phyloP scores from a whole-genome alignment of 2,113 vertebrate genomes.

The Pluvialis apricaria region DNA sequence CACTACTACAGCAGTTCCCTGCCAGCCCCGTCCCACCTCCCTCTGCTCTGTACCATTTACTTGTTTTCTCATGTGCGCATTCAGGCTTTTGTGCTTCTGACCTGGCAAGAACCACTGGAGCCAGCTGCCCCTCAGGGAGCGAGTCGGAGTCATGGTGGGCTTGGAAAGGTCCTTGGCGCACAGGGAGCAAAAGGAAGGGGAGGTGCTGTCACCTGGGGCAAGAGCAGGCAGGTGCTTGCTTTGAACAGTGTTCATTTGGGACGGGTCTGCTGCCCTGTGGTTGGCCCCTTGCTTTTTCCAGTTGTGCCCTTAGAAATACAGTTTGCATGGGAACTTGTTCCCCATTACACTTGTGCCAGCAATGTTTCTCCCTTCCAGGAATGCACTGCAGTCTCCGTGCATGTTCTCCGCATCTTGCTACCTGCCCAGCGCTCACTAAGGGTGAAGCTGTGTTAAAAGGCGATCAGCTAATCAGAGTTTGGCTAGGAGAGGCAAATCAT shows the following conservation, averaged over 20 bases:
- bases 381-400: rapidly evolving
- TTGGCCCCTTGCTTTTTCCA: neutral
- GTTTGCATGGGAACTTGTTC: neutral
- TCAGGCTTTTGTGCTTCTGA: neutral
- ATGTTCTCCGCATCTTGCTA: too few species aligned
- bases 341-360: neutral
- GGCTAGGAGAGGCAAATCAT: neutral
- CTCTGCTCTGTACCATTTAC: neutral
- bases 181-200: neutral
- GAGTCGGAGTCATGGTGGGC: rapidly evolving
- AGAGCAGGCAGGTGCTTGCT: neutral
- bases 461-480: rapidly evolving
- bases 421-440: rapidly evolving
- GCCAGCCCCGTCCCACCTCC: neutral
- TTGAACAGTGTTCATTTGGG: neutral
- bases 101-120: rapidly evolving
- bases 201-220: neutral
- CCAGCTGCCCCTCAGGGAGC: neutral
- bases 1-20: neutral
- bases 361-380: too few species aligned
- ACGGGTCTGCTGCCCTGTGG: neutral
- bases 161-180: neutral
- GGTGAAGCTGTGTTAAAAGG: neutral
- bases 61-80: neutral
- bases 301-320: neutral